Conservation (phyloP, 1,140 invertebrate species). For the Aphelinus atriplicis region DNA sequence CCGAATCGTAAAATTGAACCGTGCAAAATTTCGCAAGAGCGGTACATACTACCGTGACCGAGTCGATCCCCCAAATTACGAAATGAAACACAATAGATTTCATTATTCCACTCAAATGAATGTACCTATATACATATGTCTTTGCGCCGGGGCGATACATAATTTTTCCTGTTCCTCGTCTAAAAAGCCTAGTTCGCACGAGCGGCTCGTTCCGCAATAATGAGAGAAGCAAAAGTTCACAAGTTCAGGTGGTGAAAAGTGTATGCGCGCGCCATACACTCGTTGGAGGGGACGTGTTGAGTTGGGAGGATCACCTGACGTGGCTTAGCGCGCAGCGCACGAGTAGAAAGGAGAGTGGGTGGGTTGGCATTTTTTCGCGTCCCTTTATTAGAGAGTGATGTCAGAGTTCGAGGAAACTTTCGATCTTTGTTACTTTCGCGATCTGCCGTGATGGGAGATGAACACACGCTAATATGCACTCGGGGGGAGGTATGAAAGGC, state of each 20-base stretch:
- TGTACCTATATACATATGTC: not conserved
- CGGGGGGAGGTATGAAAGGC: too few species aligned
- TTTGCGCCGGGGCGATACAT: not conserved
- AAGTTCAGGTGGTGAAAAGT: constrained; percentile 5
- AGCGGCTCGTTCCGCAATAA: not conserved
- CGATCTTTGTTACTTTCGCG: too few species aligned
- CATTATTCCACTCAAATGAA: constrained; percentile 9
- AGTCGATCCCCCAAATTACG: not conserved
- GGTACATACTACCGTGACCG: not conserved
- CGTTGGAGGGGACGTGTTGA: too few species aligned
- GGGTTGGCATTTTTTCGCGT: too few species aligned
- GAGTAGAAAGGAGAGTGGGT: too few species aligned
- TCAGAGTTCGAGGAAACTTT: too few species aligned
- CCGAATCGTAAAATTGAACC: not conserved
- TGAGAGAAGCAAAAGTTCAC: constrained; percentile 13
- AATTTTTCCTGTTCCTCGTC: not conserved
- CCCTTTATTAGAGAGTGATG: too few species aligned
- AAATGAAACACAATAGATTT: constrained; percentile 34
- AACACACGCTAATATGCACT: too few species aligned
- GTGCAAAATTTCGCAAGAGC: not conserved
- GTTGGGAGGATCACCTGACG: too few species aligned
- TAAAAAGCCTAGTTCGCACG: not conserved
- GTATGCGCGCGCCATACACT: too few species aligned
- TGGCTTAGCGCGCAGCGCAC: too few species aligned
- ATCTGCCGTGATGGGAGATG: too few species aligned